Evolutionary conservation across 2,888 invertebrate species (phyloP).

Genomic region (Lycaena phlaeas): DNA sequence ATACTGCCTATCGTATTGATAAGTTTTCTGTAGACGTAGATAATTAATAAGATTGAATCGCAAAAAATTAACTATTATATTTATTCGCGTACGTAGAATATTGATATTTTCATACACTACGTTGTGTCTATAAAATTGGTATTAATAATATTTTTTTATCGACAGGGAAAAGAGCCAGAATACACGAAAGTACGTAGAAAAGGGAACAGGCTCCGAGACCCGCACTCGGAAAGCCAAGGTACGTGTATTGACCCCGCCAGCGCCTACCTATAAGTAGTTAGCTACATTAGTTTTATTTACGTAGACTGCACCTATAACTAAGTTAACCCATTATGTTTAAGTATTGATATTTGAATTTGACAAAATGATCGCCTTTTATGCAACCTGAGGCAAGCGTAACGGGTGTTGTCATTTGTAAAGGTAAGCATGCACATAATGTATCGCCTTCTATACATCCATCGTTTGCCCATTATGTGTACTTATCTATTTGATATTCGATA

Average conservation of each 20-base stretch:
- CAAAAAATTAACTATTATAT: too few species aligned
- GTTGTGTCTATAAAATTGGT: too few species aligned
- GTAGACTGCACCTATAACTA: conserved; percentile 62
- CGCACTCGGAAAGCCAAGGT: conserved; percentile 90
- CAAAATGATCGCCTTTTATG: conserved; percentile 70
- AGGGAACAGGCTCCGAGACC: conserved; percentile 83
- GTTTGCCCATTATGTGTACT: conserved; percentile 4
- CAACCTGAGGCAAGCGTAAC: conserved; percentile 69
- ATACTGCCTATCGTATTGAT: too few species aligned
- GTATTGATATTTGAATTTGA: conserved; percentile 63
- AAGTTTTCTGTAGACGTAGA: too few species aligned
- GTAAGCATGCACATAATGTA: conserved; percentile 69
- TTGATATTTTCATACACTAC: too few species aligned
- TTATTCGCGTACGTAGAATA: too few species aligned
- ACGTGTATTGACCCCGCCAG: conserved; percentile 38
- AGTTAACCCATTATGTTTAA: conserved; percentile 57
- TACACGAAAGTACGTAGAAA: conserved; percentile 88
- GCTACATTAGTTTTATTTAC: conserved; percentile 54
- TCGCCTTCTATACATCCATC: background rate
- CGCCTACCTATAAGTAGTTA: conserved; percentile 64
- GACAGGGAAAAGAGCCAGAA: conserved; percentile 84
- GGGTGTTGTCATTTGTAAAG: conserved; percentile 69
- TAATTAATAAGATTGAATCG: too few species aligned
- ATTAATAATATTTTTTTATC: background rate
- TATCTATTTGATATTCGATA: background rate